A percentile compares a stretch with the other conserved stretches of the same genome.
Conservation (phyloP, 2,888 invertebrate genomes). For the Caenorhabditis sulstoni region DNA sequence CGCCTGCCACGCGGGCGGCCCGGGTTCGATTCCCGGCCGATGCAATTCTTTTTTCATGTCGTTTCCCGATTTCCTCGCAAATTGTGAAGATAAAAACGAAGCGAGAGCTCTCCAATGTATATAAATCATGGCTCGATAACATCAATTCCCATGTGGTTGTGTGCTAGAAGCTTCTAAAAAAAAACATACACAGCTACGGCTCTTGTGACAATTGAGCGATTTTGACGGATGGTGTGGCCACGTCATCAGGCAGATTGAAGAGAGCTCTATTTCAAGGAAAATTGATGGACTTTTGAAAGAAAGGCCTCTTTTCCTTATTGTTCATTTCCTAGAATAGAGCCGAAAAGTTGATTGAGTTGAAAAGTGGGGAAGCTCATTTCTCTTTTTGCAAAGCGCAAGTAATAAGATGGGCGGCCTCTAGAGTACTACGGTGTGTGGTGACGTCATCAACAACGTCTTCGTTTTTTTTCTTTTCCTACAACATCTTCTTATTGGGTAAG, state of each 20-base stretch:
- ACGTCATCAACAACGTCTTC: not conserved
- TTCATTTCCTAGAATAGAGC: too few relatives aligned
- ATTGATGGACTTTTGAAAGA: not conserved
- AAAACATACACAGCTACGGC: not conserved
- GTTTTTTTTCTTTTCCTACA: too few relatives aligned
- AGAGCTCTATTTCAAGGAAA: not conserved
- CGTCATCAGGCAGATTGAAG: not conserved
- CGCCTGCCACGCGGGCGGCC: conserved; percentile 75
- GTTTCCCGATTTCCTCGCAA: not conserved
- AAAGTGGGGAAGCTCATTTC: not conserved
- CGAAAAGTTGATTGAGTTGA: not conserved
- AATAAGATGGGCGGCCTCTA: not conserved
- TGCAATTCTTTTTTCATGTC: conserved; percentile 29
- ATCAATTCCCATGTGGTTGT: not conserved
- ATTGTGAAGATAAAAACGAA: not conserved
- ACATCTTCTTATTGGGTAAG: not conserved
- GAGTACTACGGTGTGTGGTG: not conserved
- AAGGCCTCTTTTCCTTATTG: not conserved
- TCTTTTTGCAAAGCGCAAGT: not conserved
- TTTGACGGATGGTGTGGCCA: conserved; percentile 11
- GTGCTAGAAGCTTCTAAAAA: not conserved
- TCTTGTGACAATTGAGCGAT: conserved; percentile 4
- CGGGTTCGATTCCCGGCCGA: conserved; percentile 75
- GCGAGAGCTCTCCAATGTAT: conserved; percentile 1
- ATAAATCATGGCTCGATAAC: conserved; percentile 1